Evolutionary conservation across 2,113 vertebrate species (phyloP).

Genomic region (Alexandromys fortis): DNA sequence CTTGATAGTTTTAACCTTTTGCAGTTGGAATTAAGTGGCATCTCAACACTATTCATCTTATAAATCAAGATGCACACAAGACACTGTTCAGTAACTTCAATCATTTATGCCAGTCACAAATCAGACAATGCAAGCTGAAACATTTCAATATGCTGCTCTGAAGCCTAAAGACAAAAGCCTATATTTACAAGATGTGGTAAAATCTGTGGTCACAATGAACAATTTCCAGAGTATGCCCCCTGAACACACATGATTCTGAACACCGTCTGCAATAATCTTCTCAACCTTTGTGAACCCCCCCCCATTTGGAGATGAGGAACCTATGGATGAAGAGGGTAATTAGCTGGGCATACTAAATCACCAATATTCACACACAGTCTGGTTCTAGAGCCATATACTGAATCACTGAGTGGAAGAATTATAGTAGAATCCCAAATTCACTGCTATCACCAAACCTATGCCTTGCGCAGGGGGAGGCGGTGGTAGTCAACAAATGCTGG

Average conservation of each 20-base stretch:
- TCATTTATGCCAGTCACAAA: neutral
- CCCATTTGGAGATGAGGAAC: slow-evolving; percentile 3
- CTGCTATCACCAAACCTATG: neutral
- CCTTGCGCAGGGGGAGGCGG: neutral
- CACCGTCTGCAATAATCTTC: neutral
- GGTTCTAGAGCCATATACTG: neutral
- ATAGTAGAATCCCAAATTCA: neutral
- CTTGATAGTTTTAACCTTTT: neutral
- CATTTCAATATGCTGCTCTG: neutral
- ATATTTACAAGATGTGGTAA: slow-evolving; percentile 2
- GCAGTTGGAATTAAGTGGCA: neutral
- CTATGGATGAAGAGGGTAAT: neutral
- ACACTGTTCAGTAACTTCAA: slow-evolving; percentile 11
- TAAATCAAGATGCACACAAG: neutral
- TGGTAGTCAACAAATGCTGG: neutral
- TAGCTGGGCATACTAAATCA: neutral
- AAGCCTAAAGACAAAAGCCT: slow-evolving; percentile 24
- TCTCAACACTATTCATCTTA: neutral
- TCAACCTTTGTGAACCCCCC: neutral
- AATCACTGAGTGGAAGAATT: neutral
- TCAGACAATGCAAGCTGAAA: neutral
- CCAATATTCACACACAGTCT: neutral
- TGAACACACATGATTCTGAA: neutral
- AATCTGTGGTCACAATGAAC: neutral
- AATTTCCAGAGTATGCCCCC: slow-evolving; percentile 16